Evolutionary conservation across 2,797 vertebrate species (phyloP).

Genomic region (Macrochelys suwanniensis): DNA sequence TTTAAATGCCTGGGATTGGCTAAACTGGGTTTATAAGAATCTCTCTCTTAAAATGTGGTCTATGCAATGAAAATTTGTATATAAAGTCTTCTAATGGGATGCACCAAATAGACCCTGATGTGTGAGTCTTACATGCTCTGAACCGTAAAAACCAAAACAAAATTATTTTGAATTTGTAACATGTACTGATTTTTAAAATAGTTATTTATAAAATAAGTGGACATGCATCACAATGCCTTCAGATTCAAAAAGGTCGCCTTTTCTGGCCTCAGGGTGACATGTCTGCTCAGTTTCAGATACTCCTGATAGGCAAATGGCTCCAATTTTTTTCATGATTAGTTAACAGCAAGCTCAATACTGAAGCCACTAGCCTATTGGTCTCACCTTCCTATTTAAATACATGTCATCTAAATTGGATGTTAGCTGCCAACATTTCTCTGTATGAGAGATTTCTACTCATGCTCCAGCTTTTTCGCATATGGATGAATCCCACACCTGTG

Average conservation of each 20-base stretch:
- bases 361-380: conserved; percentile 22
- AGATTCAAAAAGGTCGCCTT: not conserved
- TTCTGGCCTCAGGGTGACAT: not conserved
- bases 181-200: not conserved
- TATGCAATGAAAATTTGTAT: not conserved
- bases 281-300: conserved; percentile 20
- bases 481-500: conserved; percentile 10
- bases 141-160: not conserved
- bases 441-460: not conserved
- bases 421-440: conserved; percentile 27
- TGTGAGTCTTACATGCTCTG: not conserved
- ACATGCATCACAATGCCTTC: not conserved
- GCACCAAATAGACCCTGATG: not conserved
- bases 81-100: not conserved
- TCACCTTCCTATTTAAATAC: conserved; percentile 16
- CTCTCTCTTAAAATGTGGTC: not conserved
- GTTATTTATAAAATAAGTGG: not conserved
- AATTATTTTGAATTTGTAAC: not conserved
- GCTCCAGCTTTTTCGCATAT: conserved; percentile 13
- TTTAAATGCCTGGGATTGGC: not conserved
- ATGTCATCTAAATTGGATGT: no score
- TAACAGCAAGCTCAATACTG: not conserved
- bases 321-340: conserved; percentile 31
- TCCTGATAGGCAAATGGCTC: conserved; percentile 15
- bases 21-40: not conserved